Base-by-base conservation (phyloP, 2,888 invertebrate species). In the Embidobia sp. region DNA sequence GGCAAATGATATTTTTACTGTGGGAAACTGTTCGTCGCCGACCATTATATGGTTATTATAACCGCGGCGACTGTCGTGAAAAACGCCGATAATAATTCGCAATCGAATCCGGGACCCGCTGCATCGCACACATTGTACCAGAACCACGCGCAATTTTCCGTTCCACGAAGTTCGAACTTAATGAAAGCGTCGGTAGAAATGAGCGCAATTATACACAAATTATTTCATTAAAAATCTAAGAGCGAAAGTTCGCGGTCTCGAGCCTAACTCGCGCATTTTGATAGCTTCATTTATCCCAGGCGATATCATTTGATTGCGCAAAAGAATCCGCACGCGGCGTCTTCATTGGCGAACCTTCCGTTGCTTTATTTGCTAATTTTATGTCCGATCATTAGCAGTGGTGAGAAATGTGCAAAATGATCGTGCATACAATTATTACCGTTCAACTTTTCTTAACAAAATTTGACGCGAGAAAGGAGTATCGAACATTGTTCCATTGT, bases 161-260 rank as follows among this genome's bases (percentile, higher is more conserved):
- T 22, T 10, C 29, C 31, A 33, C 13, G 19, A 26, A 19, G 6
- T 35, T 6, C 35, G 51, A 35, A 37, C 26, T 37, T 27, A 3
- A 59, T 7, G 44, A 33, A 46, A 59, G 44, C 33, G 8, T 26
- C 19, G 27, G 4, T 13, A 11, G 18, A 15, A 40, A 27, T 13
- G 37, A 49, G 18, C 2, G 31, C 53, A 35, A 66, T 66, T 53
- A 66, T 13, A 27, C 19, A 13, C 53, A 44, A 44, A 66, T 66
- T 22, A 53, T 44, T 64, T 22, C 31, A 44, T 66, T 46, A 44
- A 53, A 44, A 53, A 53, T 66, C 26, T 27, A 53, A 53, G 29
- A 53, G 53, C 31, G 66, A 66, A 66, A 66, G 53, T 66, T 44
- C 27, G 53, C 44, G 44, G 42, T 63, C n/a, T n/a, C 31, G n/a